Evolutionary conservation across 1,140 invertebrate genomes (phyloP).

Genomic region (Lasioglossum albipes): DNA sequence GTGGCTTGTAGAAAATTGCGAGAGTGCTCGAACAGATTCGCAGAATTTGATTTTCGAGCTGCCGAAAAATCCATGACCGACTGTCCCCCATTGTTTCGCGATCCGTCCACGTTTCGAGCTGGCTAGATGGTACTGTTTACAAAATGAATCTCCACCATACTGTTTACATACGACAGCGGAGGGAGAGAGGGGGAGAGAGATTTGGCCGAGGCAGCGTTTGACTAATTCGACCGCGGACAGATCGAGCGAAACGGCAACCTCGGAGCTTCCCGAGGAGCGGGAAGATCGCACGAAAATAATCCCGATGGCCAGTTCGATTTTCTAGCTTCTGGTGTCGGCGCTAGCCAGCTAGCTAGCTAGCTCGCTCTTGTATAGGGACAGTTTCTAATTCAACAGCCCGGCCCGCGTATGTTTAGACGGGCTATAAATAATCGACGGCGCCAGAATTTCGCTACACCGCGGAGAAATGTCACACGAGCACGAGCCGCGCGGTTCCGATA

Average conservation of each 20-base stretch:
- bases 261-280: background rate
- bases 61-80: too few species aligned
- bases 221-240: slow-evolving; percentile 39
- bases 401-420: slow-evolving; percentile 36
- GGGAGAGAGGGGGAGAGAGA: too few species aligned
- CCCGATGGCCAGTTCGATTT: background rate
- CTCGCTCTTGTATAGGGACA: slow-evolving; percentile 16
- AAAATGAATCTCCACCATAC: too few species aligned
- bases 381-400: slow-evolving; percentile 37
- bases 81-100: too few species aligned
- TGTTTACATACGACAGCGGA: too few species aligned
- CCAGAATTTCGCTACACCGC: slow-evolving; percentile 40
- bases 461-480: slow-evolving; percentile 33
- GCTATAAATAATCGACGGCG: slow-evolving; percentile 49
- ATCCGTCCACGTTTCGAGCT: too few species aligned
- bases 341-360: too few species aligned
- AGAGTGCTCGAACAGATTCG: too few species aligned
- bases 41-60: too few species aligned
- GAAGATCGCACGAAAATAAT: slow-evolving; percentile 35
- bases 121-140: too few species aligned
- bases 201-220: slow-evolving; percentile 12
- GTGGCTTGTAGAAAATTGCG: too few species aligned
- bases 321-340: background rate
- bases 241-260: slow-evolving; percentile 24
- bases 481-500: slow-evolving; percentile 12